Evolutionary conservation across 2,797 vertebrate species (phyloP).

Genomic region (Micropoecilia bifurca): DNA sequence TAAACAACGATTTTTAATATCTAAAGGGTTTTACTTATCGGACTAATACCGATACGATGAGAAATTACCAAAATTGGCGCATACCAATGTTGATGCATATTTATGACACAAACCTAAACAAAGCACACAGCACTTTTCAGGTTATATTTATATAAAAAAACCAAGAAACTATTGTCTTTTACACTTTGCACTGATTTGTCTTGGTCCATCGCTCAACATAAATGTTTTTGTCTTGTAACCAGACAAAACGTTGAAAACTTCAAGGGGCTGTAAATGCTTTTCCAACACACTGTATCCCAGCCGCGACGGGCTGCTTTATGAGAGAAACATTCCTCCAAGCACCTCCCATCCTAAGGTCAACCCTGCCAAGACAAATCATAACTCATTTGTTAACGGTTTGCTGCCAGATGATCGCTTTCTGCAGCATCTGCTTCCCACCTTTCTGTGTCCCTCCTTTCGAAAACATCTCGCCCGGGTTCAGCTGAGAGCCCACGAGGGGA

Average conservation of each 20-base stretch:
- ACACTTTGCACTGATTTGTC: not conserved
- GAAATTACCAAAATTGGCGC: not conserved
- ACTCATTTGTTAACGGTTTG: constrained; percentile 39
- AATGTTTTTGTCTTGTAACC: not conserved
- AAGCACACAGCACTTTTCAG: not conserved
- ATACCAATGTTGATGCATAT: not conserved
- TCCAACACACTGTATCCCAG: constrained; percentile 13
- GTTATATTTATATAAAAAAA: not conserved
- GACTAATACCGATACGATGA: not conserved
- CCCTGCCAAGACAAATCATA: constrained; percentile 55
- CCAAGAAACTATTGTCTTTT: too few species aligned
- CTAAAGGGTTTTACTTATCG: not conserved
- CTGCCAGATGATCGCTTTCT: constrained; percentile 17
- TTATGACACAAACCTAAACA: not conserved
- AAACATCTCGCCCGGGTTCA: not conserved
- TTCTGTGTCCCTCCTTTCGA: not conserved
- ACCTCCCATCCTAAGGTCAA: constrained; percentile 42
- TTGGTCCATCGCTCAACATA: not conserved
- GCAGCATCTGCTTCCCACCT: not conserved
- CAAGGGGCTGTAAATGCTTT: not conserved
- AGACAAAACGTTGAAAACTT: not conserved
- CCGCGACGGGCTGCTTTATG: constrained; percentile 46
- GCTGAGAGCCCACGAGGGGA: not conserved
- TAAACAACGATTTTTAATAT: not conserved
- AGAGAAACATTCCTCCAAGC: constrained; percentile 25